A percentile compares a stretch with the other conserved stretches of the same genome.
Conservation (phyloP, 2,888 invertebrate species). For the Trissoscelio sp. region DNA sequence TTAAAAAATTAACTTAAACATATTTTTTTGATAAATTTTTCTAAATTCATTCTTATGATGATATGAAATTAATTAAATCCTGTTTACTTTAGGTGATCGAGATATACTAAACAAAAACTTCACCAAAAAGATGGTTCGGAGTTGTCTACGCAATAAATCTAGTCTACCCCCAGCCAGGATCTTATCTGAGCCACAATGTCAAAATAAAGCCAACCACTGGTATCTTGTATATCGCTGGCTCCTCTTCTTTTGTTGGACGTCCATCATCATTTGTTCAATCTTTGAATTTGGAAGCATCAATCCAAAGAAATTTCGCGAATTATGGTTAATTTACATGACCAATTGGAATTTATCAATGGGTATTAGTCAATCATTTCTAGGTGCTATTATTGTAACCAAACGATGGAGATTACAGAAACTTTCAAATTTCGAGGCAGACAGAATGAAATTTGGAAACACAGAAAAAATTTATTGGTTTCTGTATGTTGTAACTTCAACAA, state of each 20-base stretch:
- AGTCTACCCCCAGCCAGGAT: constrained; percentile 75
- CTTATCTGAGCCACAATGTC: constrained; percentile 77
- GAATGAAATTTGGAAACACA: constrained; percentile 75
- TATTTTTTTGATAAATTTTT: too few relatives aligned
- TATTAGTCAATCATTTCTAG: constrained; percentile 85
- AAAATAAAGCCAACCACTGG: constrained; percentile 72
- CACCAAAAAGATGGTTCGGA: constrained; percentile 78
- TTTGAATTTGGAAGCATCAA: constrained; percentile 79
- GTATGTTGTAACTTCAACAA: constrained; percentile 87
- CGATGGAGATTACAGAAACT: constrained; percentile 79
- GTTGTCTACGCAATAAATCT: constrained; percentile 73
- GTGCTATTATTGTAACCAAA: constrained; percentile 84
- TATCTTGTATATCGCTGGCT: constrained; percentile 86
- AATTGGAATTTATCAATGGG: constrained; percentile 89
- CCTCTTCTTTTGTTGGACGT: constrained; percentile 84
- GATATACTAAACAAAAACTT: constrained; percentile 82
- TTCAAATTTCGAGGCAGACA: constrained; percentile 64
- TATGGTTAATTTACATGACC: constrained; percentile 90
- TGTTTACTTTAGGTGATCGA: constrained; percentile 77
- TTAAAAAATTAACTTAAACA: too few relatives aligned
- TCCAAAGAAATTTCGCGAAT: constrained; percentile 76
- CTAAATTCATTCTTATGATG: too few relatives aligned
- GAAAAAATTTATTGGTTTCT: constrained; percentile 88
- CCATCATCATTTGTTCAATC: constrained; percentile 82
- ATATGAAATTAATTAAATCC: too few relatives aligned